Percentiles rank a stretch among this genome's conserved stretches.
Evolutionary conservation across 1,140 invertebrate genomes (phyloP).

Genomic region (Copidosoma floridanum): DNA sequence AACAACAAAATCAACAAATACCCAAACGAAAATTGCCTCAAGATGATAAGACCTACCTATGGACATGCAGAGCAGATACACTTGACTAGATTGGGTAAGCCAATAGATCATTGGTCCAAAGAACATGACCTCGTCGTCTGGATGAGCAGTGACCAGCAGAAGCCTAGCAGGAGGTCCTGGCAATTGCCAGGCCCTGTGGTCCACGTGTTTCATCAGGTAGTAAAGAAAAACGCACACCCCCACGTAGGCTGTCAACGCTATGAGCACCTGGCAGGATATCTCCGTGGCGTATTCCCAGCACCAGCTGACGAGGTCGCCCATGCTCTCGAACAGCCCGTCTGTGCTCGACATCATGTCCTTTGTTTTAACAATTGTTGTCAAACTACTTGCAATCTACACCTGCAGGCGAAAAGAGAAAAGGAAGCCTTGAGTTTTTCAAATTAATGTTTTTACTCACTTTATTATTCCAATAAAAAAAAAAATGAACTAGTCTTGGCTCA

Average conservation of each 20-base stretch:
- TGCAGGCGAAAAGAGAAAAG: too few relatives aligned
- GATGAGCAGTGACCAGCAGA: conserved; percentile 87
- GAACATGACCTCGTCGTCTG: conserved; percentile 98
- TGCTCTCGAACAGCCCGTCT: too few relatives aligned
- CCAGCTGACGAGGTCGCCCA: conserved; percentile 37
- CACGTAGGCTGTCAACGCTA: conserved; percentile 45
- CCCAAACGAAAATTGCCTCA: too few relatives aligned
- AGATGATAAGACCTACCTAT: conserved; percentile 77
- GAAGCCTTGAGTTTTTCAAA: too few relatives aligned
- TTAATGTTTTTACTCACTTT: too few relatives aligned
- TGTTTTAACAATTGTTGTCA: too few relatives aligned
- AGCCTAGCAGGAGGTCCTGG: conserved; percentile 60
- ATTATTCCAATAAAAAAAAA: too few relatives aligned
- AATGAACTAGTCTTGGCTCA: too few relatives aligned
- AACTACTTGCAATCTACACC: too few relatives aligned
- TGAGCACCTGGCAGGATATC: conserved; percentile 49
- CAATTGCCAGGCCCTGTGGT: conserved; percentile 50
- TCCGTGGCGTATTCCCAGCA: conserved; percentile 52
- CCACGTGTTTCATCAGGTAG: conserved; percentile 43
- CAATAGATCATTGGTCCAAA: conserved; percentile 87
- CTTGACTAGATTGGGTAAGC: conserved; percentile 62
- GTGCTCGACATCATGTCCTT: too few relatives aligned
- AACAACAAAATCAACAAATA: too few relatives aligned
- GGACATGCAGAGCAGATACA: conserved; percentile 85
- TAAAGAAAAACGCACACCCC: conserved; percentile 49